Percentiles rank a stretch among this genome's conserved stretches.
These are phyloP conservation scores for Ranitomeya imitator DNA, from an alignment of 2,113 vertebrate genomes.

Conservation along the genomic window DNA sequence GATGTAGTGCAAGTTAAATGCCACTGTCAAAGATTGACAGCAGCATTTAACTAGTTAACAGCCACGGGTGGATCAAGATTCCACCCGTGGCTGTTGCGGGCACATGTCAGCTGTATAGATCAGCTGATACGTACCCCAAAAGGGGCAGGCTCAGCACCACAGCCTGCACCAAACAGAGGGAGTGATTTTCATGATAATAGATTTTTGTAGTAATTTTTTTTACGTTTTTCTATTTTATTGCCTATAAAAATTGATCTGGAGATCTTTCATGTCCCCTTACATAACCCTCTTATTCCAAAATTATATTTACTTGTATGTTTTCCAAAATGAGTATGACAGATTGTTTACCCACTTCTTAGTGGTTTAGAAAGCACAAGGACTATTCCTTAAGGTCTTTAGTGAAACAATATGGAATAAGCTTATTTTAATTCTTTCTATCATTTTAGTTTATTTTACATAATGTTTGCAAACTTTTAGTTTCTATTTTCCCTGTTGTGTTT, in stretches of 20 bases:
- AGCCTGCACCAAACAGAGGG: too few relatives aligned
- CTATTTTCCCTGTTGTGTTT: slow-evolving; percentile 1
- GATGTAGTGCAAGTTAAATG: too few relatives aligned
- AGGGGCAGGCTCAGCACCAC: too few relatives aligned
- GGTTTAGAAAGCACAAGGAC: neutral
- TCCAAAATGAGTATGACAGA: neutral
- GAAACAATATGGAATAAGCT: neutral
- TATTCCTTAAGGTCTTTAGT: neutral
- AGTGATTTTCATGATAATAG: too few relatives aligned
- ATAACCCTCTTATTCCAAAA: neutral
- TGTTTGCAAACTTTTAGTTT: neutral
- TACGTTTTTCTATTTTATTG: neutral
- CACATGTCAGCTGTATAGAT: too few relatives aligned
- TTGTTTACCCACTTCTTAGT: neutral
- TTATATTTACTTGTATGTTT: neutral
- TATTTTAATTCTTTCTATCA: neutral
- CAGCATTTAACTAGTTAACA: too few relatives aligned
- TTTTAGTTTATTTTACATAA: neutral
- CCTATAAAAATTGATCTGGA: neutral
- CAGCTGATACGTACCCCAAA: too few relatives aligned
- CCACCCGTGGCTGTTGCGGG: too few relatives aligned
- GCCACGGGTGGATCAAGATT: too few relatives aligned
- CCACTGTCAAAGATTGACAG: too few relatives aligned
- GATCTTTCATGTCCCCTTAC: neutral
- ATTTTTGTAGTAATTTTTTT: too few relatives aligned